Percentiles rank a stretch among this genome's conserved stretches.
Conservation (phyloP, 1,140 invertebrate genomes). For the Zaprionus vittiger region DNA sequence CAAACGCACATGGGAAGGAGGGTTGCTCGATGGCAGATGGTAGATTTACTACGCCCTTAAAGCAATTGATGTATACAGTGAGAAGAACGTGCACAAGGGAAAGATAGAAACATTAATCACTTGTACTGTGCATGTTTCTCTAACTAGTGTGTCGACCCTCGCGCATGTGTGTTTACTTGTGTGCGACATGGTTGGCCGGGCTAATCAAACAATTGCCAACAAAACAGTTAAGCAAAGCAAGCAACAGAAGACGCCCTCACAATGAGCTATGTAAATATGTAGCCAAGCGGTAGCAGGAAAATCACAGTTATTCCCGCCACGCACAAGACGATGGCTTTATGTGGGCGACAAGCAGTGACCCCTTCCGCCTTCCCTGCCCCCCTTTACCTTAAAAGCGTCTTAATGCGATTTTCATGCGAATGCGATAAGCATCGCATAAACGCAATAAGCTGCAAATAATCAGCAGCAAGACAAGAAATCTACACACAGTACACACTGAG, state of each 20-base stretch:
- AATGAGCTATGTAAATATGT: conserved; percentile 40
- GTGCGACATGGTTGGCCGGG: conserved; percentile 34
- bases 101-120: neutral
- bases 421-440: conserved; percentile 76
- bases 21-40: neutral
- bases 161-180: conserved; percentile 27
- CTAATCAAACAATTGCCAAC: conserved; percentile 43
- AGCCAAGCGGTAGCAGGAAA: conserved; percentile 18
- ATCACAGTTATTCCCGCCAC: conserved; percentile 39
- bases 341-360: neutral
- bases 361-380: neutral
- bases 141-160: conserved; percentile 11
- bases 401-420: conserved; percentile 77
- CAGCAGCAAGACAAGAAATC: conserved; percentile 67
- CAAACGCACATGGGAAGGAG: conserved; percentile 23
- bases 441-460: conserved; percentile 77
- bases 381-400: conserved; percentile 23
- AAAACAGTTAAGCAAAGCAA: conserved; percentile 40
- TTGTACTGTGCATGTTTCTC: neutral
- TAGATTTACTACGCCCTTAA: neutral
- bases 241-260: conserved; percentile 42
- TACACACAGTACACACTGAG: conserved; percentile 22
- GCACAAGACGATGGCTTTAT: conserved; percentile 21
- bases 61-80: neutral
- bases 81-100: too few relatives aligned